Evolutionary conservation across 1,140 invertebrate species (phyloP), one percentile per base, ranked within the genome.

Genomic region (Ceratina calcarata): DNA sequence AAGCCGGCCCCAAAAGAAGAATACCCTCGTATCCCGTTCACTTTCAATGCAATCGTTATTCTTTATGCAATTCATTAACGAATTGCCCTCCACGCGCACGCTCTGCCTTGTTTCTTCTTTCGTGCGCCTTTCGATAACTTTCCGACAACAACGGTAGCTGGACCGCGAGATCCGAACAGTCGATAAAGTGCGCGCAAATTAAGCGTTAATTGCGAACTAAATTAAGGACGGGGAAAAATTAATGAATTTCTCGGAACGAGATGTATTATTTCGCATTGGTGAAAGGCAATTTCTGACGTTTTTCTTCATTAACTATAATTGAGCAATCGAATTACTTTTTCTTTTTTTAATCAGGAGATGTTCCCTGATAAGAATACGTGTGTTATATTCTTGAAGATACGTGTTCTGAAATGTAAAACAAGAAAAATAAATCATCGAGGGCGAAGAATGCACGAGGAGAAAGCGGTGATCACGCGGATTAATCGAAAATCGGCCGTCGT

Each of bases 161-260:
- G 55, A 58, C 58, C 74, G 62, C 27, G 51, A 81, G 88, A 89
- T 89, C 78, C 73, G 61, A 78, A 78, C 80, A 58, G 55, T 61
- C 77, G 88, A 89, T 89, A 88, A 79, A 70, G 27, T 61, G 67
- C 80, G 60, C 80, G 84, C 85, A 82, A 89, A 89, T 89, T 79
- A 81, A 81, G 83, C 85, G 87, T 87, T 89, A 88, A 89, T 88
- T 89, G 87, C 85, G 78, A 83, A 86, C 85, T 89, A 88, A 89
- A 89, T 89, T 89, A 89, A 87, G 60, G 49, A 67, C 60, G 58
- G 55, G 77, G 66, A 24, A 24, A 22, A 51, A 24, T 66, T 24
- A 78, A 61, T 51, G 78, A 70, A 71, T 57, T 78, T 67, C 51
- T 53, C 18, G 8, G 61, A 37, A 37, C 20, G 8, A 24, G 13